Conservation (phyloP, 2,113 vertebrate species). For the Syngnathus scovelli region DNA sequence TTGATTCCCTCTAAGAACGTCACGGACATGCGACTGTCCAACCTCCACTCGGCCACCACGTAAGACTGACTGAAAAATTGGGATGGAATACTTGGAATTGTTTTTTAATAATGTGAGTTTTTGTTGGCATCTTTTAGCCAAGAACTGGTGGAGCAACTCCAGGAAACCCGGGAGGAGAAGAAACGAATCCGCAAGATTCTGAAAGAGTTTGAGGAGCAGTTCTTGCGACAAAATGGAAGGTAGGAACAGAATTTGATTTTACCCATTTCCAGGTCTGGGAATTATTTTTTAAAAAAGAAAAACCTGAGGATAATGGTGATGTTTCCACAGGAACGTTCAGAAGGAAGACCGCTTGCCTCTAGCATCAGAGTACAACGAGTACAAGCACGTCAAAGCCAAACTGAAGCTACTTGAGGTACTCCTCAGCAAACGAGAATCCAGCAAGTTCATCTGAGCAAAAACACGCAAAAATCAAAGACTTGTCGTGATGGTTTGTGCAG, state of each 20-base stretch:
- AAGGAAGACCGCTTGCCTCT: slow-evolving; percentile 92
- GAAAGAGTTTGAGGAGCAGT: slow-evolving; percentile 94
- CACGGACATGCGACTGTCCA: slow-evolving; percentile 87
- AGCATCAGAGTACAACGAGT: slow-evolving; percentile 89
- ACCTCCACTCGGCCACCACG: slow-evolving; percentile 90
- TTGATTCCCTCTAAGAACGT: slow-evolving; percentile 77
- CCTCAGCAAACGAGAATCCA: slow-evolving; percentile 90
- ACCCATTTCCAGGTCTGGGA: too few relatives aligned
- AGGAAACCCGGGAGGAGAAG: slow-evolving; percentile 92
- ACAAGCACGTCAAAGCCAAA: slow-evolving; percentile 96
- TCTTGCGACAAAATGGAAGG: slow-evolving; percentile 95
- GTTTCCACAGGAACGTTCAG: slow-evolving; percentile 80
- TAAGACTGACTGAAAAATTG: slow-evolving; percentile 55
- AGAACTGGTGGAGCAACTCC: slow-evolving; percentile 92
- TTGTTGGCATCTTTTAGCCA: slow-evolving; percentile 62
- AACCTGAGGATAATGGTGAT: slow-evolving; percentile 8
- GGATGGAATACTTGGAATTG: background rate
- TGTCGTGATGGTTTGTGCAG: background rate
- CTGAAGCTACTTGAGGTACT: slow-evolving; percentile 90
- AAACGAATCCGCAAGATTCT: slow-evolving; percentile 90
- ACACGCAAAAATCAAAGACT: background rate
- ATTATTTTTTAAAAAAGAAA: background rate
- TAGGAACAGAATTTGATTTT: slow-evolving; percentile 46
- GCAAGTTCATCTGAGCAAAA: slow-evolving; percentile 59
- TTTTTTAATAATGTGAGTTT: background rate